Evolutionary conservation across 2,888 invertebrate species (phyloP), one percentile per base, ranked within the genome.

Genomic region (Lutraria lutraria): DNA sequence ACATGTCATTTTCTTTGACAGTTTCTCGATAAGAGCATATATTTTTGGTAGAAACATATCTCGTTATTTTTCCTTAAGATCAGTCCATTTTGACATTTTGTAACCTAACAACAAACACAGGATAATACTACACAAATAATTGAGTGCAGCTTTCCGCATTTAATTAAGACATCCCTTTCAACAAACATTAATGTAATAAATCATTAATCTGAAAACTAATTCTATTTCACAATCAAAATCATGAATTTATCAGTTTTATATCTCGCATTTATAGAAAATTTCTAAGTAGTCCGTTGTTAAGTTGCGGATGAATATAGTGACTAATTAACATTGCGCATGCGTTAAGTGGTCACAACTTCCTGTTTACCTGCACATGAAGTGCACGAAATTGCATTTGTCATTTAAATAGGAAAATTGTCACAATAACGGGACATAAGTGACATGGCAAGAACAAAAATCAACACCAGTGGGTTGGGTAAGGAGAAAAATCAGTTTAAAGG

Each of bases 1-100:
- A 63, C 93, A 90, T 81, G 90, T 90, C 89, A 91, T 90, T 88
- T 92, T 92, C n/a, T 83, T 89, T 34, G 88, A 90, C 84, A 91
- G 54, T 83, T 90, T 89, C 80, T 86, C 87, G 63, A 86, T 80
- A 84, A 85, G 68, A 43, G 81, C 52, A 63, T 83, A 87, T 52
- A 87, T 68, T 72, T 85, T 56, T 79, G 80, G 53, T 83, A 86
- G 86, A 76, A 81, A 56, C 89, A 89, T 89, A 34, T 68, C 79
- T 81, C 82, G 63, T 79, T 54, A 82, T 29, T 89, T 86, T 53
- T 76, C 54, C 25, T 76, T 29, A 31, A 54, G 34, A 76, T 87
- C 76, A 88, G 16, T 80, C 83, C 89, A 89, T 89, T 86, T 89
- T 86, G 89, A 89, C 89, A 89, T 81, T 79, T 89, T 81, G 63